phyloP scores from a whole-genome alignment of 1,140 invertebrate species.

The Limonius californicus region DNA sequence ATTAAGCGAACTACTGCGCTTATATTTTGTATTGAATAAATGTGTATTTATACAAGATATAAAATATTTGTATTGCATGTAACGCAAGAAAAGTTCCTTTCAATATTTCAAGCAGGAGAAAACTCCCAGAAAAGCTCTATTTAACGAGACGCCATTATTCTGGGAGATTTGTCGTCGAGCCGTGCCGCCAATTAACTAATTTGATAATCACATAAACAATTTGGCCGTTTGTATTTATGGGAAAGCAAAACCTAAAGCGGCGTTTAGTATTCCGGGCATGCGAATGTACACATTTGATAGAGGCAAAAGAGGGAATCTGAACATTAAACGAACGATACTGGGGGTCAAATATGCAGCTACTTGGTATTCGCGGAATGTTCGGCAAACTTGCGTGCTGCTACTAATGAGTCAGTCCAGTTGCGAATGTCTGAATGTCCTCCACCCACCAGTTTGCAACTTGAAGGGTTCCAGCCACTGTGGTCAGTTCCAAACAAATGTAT shows the following conservation, averaged over 20 bases:
- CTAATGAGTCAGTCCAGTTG: slow-evolving; percentile 27
- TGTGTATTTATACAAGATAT: too few relatives aligned
- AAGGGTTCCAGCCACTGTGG: too few relatives aligned
- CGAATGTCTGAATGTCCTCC: slow-evolving; percentile 9
- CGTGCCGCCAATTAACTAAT: background rate
- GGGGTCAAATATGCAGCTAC: slow-evolving; percentile 38
- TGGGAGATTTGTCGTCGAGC: background rate
- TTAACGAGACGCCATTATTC: background rate
- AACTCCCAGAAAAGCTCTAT: too few relatives aligned
- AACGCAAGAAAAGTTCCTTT: too few relatives aligned
- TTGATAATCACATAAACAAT: slow-evolving; percentile 4
- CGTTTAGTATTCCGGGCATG: slow-evolving; percentile 25
- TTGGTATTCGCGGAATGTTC: slow-evolving; percentile 36
- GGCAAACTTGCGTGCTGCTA: slow-evolving; percentile 34
- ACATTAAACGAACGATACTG: slow-evolving; percentile 34
- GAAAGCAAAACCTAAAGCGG: background rate
- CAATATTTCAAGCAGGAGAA: too few relatives aligned
- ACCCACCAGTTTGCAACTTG: too few relatives aligned
- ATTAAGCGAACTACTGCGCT: too few relatives aligned
- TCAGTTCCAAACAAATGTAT: too few relatives aligned
- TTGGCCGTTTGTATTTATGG: background rate
- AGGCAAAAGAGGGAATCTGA: slow-evolving; percentile 36
- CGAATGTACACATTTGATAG: slow-evolving; percentile 31
- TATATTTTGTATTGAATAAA: too few relatives aligned
- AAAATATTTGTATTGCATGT: too few relatives aligned